Conservation (phyloP, 92 coral and sea anemone genomes). For the Epizoanthus scotinus region DNA sequence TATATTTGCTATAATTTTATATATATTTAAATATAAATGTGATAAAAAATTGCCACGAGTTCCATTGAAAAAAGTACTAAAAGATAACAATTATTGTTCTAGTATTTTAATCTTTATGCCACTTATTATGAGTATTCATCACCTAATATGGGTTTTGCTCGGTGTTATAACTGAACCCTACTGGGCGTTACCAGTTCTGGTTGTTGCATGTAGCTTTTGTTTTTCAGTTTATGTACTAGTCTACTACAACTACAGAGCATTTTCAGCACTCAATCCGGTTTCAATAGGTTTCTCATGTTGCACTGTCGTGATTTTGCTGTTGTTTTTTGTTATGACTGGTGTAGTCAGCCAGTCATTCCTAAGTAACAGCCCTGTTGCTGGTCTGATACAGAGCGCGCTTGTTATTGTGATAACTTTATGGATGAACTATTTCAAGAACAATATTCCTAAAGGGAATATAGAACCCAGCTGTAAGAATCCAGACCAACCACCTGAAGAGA, state of each 20-base stretch:
- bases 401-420: background rate
- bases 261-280: background rate
- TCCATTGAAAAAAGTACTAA: background rate
- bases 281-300: background rate
- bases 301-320: background rate
- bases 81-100: too few relatives aligned
- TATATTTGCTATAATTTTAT: too few relatives aligned
- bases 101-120: background rate
- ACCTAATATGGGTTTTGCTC: constrained; percentile 60
- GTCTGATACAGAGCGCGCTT: constrained; percentile 19
- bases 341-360: constrained; percentile 29
- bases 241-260: constrained; percentile 15
- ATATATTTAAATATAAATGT: too few relatives aligned
- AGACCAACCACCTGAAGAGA: too few relatives aligned
- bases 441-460: background rate
- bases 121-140: constrained; percentile 34
- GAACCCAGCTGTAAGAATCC: too few relatives aligned
- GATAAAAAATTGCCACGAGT: background rate
- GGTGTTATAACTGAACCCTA: constrained; percentile 66
- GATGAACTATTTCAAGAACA: background rate
- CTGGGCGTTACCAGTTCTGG: constrained; percentile 63
- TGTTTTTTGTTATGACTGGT: constrained; percentile 31
- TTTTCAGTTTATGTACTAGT: constrained; percentile 14
- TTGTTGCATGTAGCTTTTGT: constrained; percentile 37
- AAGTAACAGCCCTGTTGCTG: constrained; percentile 14